phyloP scores from a whole-genome alignment of 64 coral and sea anemone species.

The Montipora sp. region DNA sequence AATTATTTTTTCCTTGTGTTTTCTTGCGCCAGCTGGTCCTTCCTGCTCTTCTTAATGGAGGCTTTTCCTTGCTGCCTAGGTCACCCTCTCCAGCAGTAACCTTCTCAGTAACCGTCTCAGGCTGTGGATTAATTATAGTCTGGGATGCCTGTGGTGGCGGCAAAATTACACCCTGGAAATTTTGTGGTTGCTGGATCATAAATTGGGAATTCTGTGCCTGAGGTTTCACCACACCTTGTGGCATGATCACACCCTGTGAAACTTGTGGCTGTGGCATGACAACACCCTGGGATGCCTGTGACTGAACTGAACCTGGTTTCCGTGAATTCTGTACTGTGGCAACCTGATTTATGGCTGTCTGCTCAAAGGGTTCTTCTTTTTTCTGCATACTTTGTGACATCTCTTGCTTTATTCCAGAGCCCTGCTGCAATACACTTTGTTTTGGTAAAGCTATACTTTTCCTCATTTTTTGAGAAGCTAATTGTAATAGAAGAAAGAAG shows the following conservation, averaged over 20 bases:
- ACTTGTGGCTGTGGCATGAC: background rate
- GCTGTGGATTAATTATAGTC: background rate
- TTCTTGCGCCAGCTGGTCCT: conserved; percentile 58
- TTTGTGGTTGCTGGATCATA: background rate
- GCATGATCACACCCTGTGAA: background rate
- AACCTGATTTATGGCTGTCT: background rate
- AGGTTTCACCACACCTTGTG: background rate
- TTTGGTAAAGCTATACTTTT: background rate
- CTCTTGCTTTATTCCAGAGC: background rate
- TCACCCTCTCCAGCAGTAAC: background rate
- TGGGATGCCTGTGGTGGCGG: background rate
- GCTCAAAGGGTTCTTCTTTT: too few species aligned
- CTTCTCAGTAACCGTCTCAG: background rate
- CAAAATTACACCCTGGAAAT: background rate
- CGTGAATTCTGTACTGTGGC: background rate
- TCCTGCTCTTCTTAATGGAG: conserved; percentile 46
- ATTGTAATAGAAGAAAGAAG: background rate
- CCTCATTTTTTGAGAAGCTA: background rate
- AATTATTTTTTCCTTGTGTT: conserved; percentile 26
- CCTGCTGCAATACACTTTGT: background rate
- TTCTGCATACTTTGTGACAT: too few species aligned
- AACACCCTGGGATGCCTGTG: background rate
- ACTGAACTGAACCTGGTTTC: background rate
- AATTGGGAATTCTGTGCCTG: background rate
- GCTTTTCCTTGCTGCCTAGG: background rate